Base-by-base conservation (phyloP, 2,113 vertebrate species). In the Passer domesticus region DNA sequence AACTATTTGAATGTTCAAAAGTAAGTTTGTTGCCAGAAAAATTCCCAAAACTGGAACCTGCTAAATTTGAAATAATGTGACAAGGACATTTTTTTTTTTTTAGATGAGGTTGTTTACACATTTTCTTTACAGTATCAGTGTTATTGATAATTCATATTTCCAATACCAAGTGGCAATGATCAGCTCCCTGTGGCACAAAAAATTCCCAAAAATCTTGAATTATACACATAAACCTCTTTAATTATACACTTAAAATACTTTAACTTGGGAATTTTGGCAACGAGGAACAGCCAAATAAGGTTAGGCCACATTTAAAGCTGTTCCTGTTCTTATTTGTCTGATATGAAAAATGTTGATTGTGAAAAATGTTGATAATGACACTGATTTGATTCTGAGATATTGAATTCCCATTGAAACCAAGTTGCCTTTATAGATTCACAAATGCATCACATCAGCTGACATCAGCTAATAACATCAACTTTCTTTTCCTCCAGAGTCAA, bases 171-270 rank as follows among this genome's bases (percentile, higher is more conserved):
- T 49, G 10, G 35, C 13, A 69, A 44, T 63, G n/a, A 31, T 68
- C 23, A 52, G 7, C 27, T 76, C 27, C 14, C 24, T 39, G 27
- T 52, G 39, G 15, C 30, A 64, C 41, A 24, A 43, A 64, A 80
- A 23, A 2, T 41, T 10, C 44, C 4, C 25, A 4, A 9, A 56
- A 43, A 50, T 66, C 6, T 50, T 22, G 3, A 79, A 64, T 30
- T 22, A 1, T 4, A 1, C 23, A 17, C n/a, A 7, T 3, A 5
- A 30, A 72, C 22, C 14, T 22, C 25, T 35, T 58, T 3, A 47
- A 63, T 37, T 25, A 1, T 3, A 1, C 20, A 8, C 24, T 4
- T 4, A 3, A 72, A 72, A 2, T 5, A 0, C 17, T n/a, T 72
- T 31, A 4, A 25, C 11, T 49, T 22, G 10, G 21, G 31, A 31